Percentiles rank a stretch among this genome's conserved stretches.
Conservation (phyloP, 2,797 vertebrate species). For the Otolemur crassicaudatus region DNA sequence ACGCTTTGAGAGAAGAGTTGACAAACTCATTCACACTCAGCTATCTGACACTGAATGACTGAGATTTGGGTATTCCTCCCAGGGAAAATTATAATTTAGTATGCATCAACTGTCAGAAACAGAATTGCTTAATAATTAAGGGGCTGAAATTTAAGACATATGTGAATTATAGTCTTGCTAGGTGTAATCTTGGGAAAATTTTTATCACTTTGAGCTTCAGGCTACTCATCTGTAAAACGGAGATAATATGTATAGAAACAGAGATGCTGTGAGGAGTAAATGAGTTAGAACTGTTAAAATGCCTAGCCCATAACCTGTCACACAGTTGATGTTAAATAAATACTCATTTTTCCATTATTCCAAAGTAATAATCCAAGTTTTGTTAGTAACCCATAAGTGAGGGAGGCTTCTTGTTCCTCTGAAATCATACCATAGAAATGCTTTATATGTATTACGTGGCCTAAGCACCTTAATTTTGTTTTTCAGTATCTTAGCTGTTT, state of each 20-base stretch:
- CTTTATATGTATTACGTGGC: neutral
- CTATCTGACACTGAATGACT: constrained; percentile 8
- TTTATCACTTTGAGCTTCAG: constrained; percentile 22
- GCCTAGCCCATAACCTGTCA: neutral
- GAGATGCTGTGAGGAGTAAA: neutral
- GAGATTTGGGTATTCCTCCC: neutral
- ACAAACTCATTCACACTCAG: constrained; percentile 36
- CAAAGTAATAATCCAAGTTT: constrained; percentile 25
- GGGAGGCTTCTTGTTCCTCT: neutral
- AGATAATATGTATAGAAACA: constrained; percentile 47
- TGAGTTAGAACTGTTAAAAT: constrained; percentile 36
- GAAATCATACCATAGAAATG: constrained; percentile 36
- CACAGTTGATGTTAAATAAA: neutral
- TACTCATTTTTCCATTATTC: neutral
- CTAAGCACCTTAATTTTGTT: neutral
- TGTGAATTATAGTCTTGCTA: constrained; percentile 36
- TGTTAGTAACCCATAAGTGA: constrained; percentile 20
- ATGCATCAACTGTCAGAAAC: neutral
- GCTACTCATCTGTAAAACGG: constrained; percentile 34
- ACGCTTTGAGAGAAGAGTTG: neutral
- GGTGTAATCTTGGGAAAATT: constrained; percentile 12
- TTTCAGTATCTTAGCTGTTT: neutral
- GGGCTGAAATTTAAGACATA: constrained; percentile 18
- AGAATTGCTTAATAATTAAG: constrained; percentile 57
- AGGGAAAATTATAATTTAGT: constrained; percentile 43